Base-by-base conservation (phyloP, 2,797 vertebrate species). In the Sebastes iracundus region DNA sequence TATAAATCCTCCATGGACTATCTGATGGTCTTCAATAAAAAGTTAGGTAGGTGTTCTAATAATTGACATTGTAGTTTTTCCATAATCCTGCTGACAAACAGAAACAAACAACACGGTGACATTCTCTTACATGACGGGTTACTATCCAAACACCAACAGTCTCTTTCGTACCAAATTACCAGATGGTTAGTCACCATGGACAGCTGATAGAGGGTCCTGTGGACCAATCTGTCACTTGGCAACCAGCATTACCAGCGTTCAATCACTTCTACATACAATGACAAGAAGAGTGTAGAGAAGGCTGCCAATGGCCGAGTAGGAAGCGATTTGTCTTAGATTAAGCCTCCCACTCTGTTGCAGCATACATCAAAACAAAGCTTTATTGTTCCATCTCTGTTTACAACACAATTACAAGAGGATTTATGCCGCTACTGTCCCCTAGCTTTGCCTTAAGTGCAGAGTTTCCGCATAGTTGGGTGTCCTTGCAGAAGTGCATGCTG, bases 401-500 rank as follows among this genome's bases (percentile, higher is more conserved):
- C 77, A 69, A 78, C 79, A 65, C 83, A 88, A 90, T 93, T 93
- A 92, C 75, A 32, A 30, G 38, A 86, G 53, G 84, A 92, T 93
- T 93, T 92, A 92, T 84, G 69, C 70, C 28, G 28, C 75, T 9
- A 27, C 55, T 68, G 77, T 87, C 83, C 33, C 65, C 33, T 60
- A 82, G 87, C 75, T 82, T 76, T 80, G 86, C 86, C 87, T 92
- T 71, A 63, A 87, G 80, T 86, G 78, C 70, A 79, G 73, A 66
- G 68, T 87, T 88, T 86, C 77, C 64, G 61, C 71, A 52, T 75
- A 84, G 87, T 82, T 84, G 46, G 69, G 60, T 84, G 92, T 91
- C 90, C 90, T 93, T 93, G 88, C 82, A 85, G 79, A 84, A 85
- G 72, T 74, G 83, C 85, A 84, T 86, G 90, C 89, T 91, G 90